phyloP scores from a whole-genome alignment of 2,888 invertebrate species.

The Dryadula phaetusa region DNA sequence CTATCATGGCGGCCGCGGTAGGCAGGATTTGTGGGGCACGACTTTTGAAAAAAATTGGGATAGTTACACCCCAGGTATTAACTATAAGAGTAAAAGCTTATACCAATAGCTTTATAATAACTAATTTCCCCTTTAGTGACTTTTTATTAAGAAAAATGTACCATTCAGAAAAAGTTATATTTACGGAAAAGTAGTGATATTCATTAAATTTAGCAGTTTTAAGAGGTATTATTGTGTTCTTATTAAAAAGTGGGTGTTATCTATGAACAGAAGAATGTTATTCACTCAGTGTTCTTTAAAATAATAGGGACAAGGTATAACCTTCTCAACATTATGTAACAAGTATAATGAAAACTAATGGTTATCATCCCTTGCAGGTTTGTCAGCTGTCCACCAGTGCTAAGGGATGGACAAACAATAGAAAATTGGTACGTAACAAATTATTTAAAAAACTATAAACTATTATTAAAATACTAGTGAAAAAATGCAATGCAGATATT shows the following conservation, averaged over 20 bases:
- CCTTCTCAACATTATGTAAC: slow-evolving; percentile 83
- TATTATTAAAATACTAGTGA: not conserved
- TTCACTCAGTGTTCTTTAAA: slow-evolving; percentile 43
- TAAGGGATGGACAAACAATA: slow-evolving; percentile 90
- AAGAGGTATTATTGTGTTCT: slow-evolving; percentile 49
- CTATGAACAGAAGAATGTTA: slow-evolving; percentile 18
- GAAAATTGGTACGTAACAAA: slow-evolving; percentile 88
- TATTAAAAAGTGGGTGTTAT: slow-evolving; percentile 50
- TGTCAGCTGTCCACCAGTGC: slow-evolving; percentile 90
- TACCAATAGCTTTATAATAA: slow-evolving; percentile 44
- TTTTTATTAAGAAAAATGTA: slow-evolving; percentile 33
- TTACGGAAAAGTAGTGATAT: slow-evolving; percentile 62
- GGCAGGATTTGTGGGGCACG: slow-evolving; percentile 94
- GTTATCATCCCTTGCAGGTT: slow-evolving; percentile 84
- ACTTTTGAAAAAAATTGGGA: slow-evolving; percentile 90
- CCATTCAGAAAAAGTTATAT: slow-evolving; percentile 32
- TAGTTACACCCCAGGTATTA: slow-evolving; percentile 89
- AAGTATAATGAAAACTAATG: slow-evolving; percentile 73
- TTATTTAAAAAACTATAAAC: slow-evolving; percentile 1
- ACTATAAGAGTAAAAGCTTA: slow-evolving; percentile 58
- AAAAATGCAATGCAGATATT: not conserved
- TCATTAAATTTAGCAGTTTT: slow-evolving; percentile 56
- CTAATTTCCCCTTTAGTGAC: slow-evolving; percentile 25
- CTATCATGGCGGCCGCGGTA: slow-evolving; percentile 95
- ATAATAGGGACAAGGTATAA: slow-evolving; percentile 69